phyloP scores from a whole-genome alignment of 1,140 invertebrate genomes.

The Calephelis nemesis region DNA sequence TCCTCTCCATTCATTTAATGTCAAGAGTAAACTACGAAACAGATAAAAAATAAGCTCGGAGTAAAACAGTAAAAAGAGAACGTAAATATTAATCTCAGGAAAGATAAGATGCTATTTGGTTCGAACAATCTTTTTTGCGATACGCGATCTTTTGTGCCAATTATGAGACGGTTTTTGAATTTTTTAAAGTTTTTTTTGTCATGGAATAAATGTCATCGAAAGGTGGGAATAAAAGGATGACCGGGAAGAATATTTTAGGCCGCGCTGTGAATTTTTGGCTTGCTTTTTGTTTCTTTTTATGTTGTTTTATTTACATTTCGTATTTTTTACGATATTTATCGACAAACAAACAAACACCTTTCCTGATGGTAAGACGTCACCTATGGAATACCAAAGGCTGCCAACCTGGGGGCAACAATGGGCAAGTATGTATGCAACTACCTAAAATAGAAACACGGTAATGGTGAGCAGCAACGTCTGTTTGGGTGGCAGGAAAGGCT shows the following conservation, averaged over 20 bases:
- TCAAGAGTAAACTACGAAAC: constrained; percentile 52
- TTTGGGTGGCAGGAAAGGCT: no score
- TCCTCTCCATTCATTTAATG: constrained; percentile 30
- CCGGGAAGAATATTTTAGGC: constrained; percentile 7
- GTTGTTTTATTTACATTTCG: no score
- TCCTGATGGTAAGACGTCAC: no score
- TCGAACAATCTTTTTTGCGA: constrained; percentile 58
- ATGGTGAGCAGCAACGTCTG: no score
- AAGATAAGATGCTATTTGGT: constrained; percentile 63
- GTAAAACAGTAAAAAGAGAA: constrained; percentile 57
- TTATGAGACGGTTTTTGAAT: constrained; percentile 57
- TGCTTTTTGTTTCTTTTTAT: constrained; percentile 10
- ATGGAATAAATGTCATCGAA: constrained; percentile 45
- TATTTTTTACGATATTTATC: no score
- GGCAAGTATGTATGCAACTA: no score
- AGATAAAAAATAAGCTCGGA: constrained; percentile 62
- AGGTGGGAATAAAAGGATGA: constrained; percentile 54
- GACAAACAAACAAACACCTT: no score
- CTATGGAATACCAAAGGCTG: no score
- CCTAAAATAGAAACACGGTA: no score
- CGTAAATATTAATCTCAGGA: constrained; percentile 71
- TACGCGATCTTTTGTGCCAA: constrained; percentile 74
- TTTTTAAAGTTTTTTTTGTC: constrained; percentile 47
- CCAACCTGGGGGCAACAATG: no score
- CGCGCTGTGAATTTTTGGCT: not conserved